Percentiles rank a stretch among this genome's conserved stretches.
These are phyloP conservation scores for Propithecus perrieri DNA, from an alignment of 2,797 vertebrate species.

Conservation along the genomic window DNA sequence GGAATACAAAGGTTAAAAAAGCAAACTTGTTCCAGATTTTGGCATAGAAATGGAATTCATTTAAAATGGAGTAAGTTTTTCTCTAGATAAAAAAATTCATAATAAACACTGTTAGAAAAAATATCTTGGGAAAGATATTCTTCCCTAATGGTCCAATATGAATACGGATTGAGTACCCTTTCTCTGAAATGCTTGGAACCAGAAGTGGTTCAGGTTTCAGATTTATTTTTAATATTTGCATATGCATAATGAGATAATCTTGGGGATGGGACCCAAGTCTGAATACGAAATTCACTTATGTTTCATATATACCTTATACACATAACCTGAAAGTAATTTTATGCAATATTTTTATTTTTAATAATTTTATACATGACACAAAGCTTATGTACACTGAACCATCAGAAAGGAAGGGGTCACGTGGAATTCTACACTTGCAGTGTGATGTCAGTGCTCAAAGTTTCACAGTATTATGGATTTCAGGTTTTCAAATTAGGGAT, in stretches of 20 bases:
- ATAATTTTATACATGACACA: neutral
- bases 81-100: neutral
- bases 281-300: neutral
- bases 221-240: neutral
- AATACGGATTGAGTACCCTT: neutral
- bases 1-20: neutral
- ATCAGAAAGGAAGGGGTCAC: neutral
- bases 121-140: neutral
- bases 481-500: neutral
- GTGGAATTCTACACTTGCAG: neutral
- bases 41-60: neutral
- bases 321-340: neutral
- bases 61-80: neutral
- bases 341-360: neutral
- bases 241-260: neutral
- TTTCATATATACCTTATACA: neutral
- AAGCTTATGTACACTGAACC: neutral
- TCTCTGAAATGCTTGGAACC: neutral
- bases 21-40: conserved; percentile 25
- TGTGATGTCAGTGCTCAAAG: neutral
- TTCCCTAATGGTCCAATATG: neutral
- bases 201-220: neutral
- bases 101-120: neutral
- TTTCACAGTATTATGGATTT: neutral
- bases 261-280: neutral